A percentile compares a stretch with the other conserved stretches of the same genome.
Conservation (phyloP, 2,797 vertebrate genomes). For the Gymnopithys bicolor region DNA sequence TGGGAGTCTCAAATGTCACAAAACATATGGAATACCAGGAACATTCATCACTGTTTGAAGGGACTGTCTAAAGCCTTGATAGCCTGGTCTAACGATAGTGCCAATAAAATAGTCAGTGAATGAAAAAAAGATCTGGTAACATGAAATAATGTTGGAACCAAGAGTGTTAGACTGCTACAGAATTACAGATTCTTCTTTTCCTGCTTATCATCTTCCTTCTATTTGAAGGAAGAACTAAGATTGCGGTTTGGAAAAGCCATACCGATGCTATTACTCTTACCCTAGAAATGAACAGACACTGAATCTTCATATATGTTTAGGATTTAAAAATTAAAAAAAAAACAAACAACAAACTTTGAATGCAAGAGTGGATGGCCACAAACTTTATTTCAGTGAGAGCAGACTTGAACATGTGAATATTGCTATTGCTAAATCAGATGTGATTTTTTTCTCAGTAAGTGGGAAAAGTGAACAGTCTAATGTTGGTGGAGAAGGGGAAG, state of each 20-base stretch:
- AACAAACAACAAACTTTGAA: neutral
- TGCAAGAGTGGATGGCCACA: neutral
- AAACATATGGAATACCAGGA: conserved; percentile 60
- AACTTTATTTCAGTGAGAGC: neutral
- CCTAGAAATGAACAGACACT: neutral
- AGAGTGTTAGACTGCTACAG: conserved; percentile 24
- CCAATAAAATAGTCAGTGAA: conserved; percentile 21
- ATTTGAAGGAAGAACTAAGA: neutral
- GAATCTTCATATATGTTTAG: neutral
- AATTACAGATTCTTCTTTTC: conserved; percentile 29
- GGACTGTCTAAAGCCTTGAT: conserved; percentile 82
- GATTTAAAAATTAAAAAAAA: neutral
- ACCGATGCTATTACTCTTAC: neutral
- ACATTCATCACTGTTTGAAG: conserved; percentile 54
- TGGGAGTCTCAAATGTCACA: conserved; percentile 62
- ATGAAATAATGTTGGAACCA: neutral
- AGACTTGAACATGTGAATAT: neutral
- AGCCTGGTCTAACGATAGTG: conserved; percentile 61
- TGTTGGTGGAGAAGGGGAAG: neutral
- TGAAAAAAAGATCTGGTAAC: conserved; percentile 31
- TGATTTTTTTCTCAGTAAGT: neutral
- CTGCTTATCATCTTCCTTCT: neutral
- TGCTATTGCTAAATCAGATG: neutral
- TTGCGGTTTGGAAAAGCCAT: neutral
- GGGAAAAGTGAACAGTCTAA: neutral